Evolutionary conservation across 2,113 vertebrate species (phyloP).

Genomic region (Chaetodon auriga): DNA sequence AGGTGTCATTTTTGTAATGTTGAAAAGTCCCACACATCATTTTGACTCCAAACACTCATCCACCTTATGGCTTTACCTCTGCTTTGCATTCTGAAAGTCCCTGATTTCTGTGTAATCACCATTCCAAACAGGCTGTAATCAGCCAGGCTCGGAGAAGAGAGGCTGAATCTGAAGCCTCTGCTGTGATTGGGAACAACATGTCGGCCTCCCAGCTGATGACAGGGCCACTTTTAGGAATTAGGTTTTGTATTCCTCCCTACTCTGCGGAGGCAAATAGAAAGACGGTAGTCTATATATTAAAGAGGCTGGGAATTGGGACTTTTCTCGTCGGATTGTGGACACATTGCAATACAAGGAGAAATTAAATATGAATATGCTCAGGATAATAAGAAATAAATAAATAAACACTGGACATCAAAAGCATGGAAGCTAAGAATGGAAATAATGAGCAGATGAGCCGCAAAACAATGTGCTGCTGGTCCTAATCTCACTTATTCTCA

Average conservation of each 20-base stretch:
- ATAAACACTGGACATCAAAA: slow-evolving; percentile 4
- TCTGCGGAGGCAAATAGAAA: background rate
- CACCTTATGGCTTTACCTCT: background rate
- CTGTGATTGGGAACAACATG: slow-evolving; percentile 65
- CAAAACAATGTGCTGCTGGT: background rate
- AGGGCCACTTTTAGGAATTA: slow-evolving; percentile 25
- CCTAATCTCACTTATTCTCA: slow-evolving; percentile 13
- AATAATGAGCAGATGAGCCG: slow-evolving; percentile 7
- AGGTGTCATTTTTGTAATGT: background rate
- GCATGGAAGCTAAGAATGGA: background rate
- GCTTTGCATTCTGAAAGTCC: slow-evolving; percentile 24
- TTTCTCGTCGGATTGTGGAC: background rate
- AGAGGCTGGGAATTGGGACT: background rate
- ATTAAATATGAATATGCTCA: background rate
- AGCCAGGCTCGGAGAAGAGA: slow-evolving; percentile 25
- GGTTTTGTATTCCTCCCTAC: background rate
- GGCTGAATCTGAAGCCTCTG: slow-evolving; percentile 40
- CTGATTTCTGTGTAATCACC: slow-evolving; percentile 52
- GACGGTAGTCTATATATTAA: background rate
- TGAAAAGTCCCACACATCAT: background rate
- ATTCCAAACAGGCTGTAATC: slow-evolving; percentile 67
- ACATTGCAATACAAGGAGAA: background rate
- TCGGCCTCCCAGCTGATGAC: slow-evolving; percentile 32
- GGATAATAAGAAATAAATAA: background rate
- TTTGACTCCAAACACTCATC: background rate